Conservation (phyloP, 1,140 invertebrate genomes). For the Drosophila funebris region DNA sequence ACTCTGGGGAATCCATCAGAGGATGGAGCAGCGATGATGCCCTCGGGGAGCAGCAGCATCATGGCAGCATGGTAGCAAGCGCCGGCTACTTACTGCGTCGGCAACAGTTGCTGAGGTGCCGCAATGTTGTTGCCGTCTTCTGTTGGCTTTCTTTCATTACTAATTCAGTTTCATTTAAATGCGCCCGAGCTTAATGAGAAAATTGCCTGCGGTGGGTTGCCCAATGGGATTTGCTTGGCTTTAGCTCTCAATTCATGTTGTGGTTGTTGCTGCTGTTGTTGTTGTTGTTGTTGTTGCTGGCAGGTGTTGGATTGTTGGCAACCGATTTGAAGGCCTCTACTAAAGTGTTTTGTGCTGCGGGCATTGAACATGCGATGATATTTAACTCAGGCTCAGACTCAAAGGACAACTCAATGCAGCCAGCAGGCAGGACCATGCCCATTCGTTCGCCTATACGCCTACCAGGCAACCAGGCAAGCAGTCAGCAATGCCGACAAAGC, state of each 20-base stretch:
- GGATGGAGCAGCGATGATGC: constrained; percentile 8
- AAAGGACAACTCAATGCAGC: constrained; percentile 55
- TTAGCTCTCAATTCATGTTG: not conserved
- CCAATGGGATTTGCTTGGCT: constrained; percentile 34
- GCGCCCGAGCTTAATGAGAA: constrained; percentile 76
- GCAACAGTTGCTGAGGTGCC: constrained; percentile 36
- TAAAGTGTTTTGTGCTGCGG: constrained; percentile 33
- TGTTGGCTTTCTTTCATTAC: constrained; percentile 67
- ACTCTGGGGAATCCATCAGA: constrained; percentile 60
- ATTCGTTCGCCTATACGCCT: not conserved
- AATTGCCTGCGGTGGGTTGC: constrained; percentile 72
- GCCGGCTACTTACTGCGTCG: constrained; percentile 24
- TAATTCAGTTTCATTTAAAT: constrained; percentile 82
- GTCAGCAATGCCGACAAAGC: constrained; percentile 52
- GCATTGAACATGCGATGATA: constrained; percentile 36
- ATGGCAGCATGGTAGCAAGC: not conserved
- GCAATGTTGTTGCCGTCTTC: constrained; percentile 3
- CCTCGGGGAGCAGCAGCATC: constrained; percentile 1
- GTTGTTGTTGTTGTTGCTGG: not conserved
- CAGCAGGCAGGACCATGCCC: constrained; percentile 3
- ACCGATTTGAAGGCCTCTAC: constrained; percentile 16
- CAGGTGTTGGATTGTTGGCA: constrained; percentile 38
- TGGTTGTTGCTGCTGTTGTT: not conserved
- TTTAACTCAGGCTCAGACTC: constrained; percentile 32
- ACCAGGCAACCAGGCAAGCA: not conserved